phyloP scores from a whole-genome alignment of 2,888 invertebrate genomes.

The Neria commutata region DNA sequence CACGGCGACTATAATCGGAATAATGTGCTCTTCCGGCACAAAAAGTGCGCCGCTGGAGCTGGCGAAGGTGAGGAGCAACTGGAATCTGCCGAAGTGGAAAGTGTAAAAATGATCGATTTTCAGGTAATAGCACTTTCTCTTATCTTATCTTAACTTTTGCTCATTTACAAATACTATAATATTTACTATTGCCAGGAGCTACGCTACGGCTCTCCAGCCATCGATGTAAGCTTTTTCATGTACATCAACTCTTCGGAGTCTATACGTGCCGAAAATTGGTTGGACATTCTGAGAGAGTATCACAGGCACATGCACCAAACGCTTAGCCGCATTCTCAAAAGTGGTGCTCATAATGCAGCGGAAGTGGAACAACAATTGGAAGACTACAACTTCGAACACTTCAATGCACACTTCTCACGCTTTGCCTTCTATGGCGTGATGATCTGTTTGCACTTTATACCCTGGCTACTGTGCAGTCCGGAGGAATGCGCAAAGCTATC shows the following conservation, averaged over 20 bases:
- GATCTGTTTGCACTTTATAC: constrained; percentile 56
- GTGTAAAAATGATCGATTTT: constrained; percentile 58
- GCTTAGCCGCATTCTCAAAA: constrained; percentile 40
- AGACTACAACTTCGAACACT: constrained; percentile 47
- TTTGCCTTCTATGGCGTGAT: constrained; percentile 57
- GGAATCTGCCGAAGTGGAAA: constrained; percentile 33
- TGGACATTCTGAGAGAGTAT: constrained; percentile 46
- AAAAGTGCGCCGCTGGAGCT: constrained; percentile 13
- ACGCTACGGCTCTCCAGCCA: constrained; percentile 52
- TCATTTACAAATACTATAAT: background rate
- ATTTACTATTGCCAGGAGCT: constrained; percentile 39
- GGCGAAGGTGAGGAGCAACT: constrained; percentile 13
- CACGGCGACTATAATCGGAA: constrained; percentile 61
- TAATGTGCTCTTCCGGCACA: constrained; percentile 57
- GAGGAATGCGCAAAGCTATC: constrained; percentile 47
- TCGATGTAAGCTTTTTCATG: constrained; percentile 57
- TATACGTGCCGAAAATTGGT: constrained; percentile 43
- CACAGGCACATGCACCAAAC: constrained; percentile 44
- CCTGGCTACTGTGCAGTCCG: constrained; percentile 52
- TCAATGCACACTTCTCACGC: constrained; percentile 52
- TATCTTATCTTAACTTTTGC: background rate
- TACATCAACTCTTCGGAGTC: constrained; percentile 53
- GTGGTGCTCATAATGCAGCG: constrained; percentile 14
- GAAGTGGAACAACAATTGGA: constrained; percentile 20
- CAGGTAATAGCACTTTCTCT: constrained; percentile 37